phyloP scores from a whole-genome alignment of 2,888 invertebrate species.

The Deilephila elpenor region DNA sequence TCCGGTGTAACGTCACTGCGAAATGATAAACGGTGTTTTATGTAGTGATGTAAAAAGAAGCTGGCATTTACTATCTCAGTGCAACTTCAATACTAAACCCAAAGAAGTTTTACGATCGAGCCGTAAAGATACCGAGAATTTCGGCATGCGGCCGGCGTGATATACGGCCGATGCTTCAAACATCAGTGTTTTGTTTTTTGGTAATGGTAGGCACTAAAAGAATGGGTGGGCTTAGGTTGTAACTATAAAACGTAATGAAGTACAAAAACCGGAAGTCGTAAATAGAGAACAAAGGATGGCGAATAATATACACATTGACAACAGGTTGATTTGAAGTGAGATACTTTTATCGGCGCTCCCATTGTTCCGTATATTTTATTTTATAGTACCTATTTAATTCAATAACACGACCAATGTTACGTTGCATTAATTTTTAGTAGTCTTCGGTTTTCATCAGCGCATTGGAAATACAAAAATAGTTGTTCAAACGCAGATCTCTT shows the following conservation, averaged over 20 bases:
- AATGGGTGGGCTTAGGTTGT: not conserved
- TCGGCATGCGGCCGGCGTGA: not conserved
- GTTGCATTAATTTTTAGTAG: too few relatives aligned
- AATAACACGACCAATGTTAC: too few relatives aligned
- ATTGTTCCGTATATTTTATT: too few relatives aligned
- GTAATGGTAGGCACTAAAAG: not conserved
- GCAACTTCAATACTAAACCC: conserved; percentile 40
- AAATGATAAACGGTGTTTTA: conserved; percentile 41
- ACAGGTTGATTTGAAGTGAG: conserved; percentile 1
- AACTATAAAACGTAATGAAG: not conserved
- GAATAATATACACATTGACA: not conserved
- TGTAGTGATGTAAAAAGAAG: conserved; percentile 15
- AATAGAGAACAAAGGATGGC: not conserved
- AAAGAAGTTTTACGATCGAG: conserved; percentile 41
- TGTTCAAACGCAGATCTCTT: too few relatives aligned
- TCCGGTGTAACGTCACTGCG: conserved; percentile 81
- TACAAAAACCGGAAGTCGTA: not conserved
- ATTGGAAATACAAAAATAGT: too few relatives aligned
- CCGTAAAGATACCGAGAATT: conserved; percentile 40
- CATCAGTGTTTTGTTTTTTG: conserved; percentile 16
- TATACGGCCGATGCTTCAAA: not conserved
- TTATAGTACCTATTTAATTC: too few relatives aligned
- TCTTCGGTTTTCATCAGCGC: too few relatives aligned
- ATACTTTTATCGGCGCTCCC: not conserved
- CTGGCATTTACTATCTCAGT: conserved; percentile 34